Evolutionary conservation across 2,797 vertebrate genomes (phyloP), one percentile per base, ranked within the genome.

Genomic region (Leptatherina wallacei): DNA sequence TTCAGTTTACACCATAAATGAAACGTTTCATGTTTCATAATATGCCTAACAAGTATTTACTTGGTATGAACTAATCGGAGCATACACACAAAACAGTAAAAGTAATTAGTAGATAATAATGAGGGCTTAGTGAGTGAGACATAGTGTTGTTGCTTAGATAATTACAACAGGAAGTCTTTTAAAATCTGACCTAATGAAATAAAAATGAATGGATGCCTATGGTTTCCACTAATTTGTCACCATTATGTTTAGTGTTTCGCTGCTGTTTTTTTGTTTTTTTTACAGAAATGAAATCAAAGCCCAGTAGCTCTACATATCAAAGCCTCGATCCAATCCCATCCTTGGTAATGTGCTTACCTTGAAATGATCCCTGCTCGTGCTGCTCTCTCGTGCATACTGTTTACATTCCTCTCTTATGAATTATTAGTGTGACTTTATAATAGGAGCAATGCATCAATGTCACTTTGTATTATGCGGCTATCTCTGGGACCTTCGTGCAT

Each of bases 331-430:
- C 58, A 73, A n/a, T 84, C 86, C 87, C 86, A 82, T 86, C 86
- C 86, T 80, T 69, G 82, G 74, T 87, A 85, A 88, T 87, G 86
- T 86, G 85, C 89, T 92, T 93, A 92, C 89, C 90, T 93, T 91
- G 86, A 90, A 92, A 90, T 87, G 88, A 88, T 89, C 89, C 82
- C 80, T 85, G 71, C 86, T 86, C 33, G 70, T 87, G 74, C 74
- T 77, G 85, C 83, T 90, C 88, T 86, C 82, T 77, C 80, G 81
- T 86, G 88, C 90, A 87, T 83, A 86, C 91, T 93, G 91, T 93
- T 93, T 93, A 93, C 91, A 91, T 92, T 91, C 91, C 90, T 93
- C 89, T 87, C 88, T 92, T 92, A 93, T 93, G 92, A 93, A 93
- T 93, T 93, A 93, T 92, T 92, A 92, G 91, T 91, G 88, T 88